These are phyloP conservation scores for Pedetes capensis DNA, from an alignment of 2,113 vertebrate genomes.

Conservation along the genomic window DNA sequence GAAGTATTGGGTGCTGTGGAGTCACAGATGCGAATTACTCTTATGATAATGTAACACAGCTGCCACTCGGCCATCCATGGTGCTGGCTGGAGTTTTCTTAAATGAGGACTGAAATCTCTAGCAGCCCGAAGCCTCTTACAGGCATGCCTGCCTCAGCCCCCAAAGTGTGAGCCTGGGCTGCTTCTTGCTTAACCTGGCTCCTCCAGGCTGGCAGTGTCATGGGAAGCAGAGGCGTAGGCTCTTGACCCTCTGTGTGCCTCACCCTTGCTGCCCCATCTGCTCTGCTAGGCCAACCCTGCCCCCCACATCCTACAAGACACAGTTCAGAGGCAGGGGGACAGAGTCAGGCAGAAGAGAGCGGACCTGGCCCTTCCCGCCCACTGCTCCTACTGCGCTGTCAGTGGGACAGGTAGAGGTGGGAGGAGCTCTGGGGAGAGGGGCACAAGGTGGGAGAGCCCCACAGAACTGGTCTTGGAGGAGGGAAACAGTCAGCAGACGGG, in stretches of 20 bases:
- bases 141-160: too few relatives aligned
- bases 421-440: not conserved
- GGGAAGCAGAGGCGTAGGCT: rapidly evolving
- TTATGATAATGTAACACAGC: rapidly evolving
- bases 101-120: not conserved
- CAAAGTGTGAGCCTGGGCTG: not conserved
- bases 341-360: not conserved
- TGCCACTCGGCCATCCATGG: rapidly evolving
- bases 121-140: not conserved
- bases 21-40: rapidly evolving
- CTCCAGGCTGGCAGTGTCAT: rapidly evolving
- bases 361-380: not conserved
- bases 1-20: rapidly evolving
- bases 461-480: too few relatives aligned
- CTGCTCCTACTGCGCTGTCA: too few relatives aligned
- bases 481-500: too few relatives aligned
- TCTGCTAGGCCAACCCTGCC: not conserved
- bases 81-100: not conserved
- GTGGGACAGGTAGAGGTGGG: not conserved
- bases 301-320: not conserved
- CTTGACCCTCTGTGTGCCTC: not conserved
- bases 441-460: too few relatives aligned
- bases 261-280: rapidly evolving
- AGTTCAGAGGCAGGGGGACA: too few relatives aligned
- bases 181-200: not conserved